phyloP scores from a whole-genome alignment of 1,140 invertebrate species.

The Drosophila rufa region DNA sequence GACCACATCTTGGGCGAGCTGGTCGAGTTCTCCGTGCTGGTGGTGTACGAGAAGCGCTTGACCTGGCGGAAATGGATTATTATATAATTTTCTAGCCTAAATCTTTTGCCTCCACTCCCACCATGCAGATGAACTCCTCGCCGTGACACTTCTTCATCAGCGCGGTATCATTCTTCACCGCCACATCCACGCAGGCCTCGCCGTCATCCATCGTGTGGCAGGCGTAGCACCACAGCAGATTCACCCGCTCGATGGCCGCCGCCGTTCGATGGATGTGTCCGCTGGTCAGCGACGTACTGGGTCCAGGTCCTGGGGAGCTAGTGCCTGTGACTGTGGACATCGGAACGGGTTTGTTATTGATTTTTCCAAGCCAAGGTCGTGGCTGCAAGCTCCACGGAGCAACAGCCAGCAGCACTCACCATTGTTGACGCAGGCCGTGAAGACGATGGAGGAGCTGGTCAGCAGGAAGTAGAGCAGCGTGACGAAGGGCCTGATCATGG shows the following conservation, averaged over 20 bases:
- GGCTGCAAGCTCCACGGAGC: not conserved
- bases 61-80: constrained; percentile 86
- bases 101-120: constrained; percentile 77
- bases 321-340: constrained; percentile 79
- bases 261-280: constrained; percentile 89
- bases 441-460: constrained; percentile 71
- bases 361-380: constrained; percentile 66
- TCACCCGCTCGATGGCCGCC: constrained; percentile 89
- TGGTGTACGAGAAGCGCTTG: constrained; percentile 93
- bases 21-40: constrained; percentile 92
- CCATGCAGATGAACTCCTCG: constrained; percentile 92
- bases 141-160: constrained; percentile 90
- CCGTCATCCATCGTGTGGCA: constrained; percentile 91
- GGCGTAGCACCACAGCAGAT: constrained; percentile 92
- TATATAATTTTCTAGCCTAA: not conserved
- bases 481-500: constrained; percentile 61
- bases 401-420: constrained; percentile 35
- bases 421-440: constrained; percentile 74
- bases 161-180: constrained; percentile 87
- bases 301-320: constrained; percentile 85
- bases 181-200: constrained; percentile 88
- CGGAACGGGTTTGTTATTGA: constrained; percentile 57
- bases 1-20: constrained; percentile 92
- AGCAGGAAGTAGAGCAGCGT: constrained; percentile 70
- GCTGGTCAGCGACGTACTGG: constrained; percentile 69